Conservation (phyloP, 1,140 invertebrate species). For the Dinoponera quadriceps region DNA sequence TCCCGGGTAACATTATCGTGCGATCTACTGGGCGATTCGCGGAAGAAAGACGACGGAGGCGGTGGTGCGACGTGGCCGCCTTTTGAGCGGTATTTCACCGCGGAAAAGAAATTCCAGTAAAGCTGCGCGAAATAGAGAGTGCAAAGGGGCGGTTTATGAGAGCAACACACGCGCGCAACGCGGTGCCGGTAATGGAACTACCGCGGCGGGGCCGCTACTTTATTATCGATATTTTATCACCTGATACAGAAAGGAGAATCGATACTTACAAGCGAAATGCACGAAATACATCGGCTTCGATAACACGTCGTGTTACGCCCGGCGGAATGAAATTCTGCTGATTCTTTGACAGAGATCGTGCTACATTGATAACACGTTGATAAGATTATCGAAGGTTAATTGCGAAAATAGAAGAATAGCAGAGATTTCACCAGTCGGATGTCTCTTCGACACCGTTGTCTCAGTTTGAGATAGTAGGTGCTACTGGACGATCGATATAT, state of each 20-base stretch:
- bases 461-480: too few relatives aligned
- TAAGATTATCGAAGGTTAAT: too few relatives aligned
- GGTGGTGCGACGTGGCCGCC: conserved; percentile 21
- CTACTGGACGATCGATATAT: too few relatives aligned
- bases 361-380: too few relatives aligned
- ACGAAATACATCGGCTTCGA: not conserved
- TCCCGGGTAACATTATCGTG: conserved; percentile 41
- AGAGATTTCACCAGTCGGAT: too few relatives aligned
- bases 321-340: too few relatives aligned
- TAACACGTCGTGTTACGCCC: not conserved
- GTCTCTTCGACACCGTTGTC: too few relatives aligned
- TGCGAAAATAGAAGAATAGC: too few relatives aligned
- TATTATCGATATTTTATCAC: conserved; percentile 56
- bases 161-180: conserved; percentile 9
- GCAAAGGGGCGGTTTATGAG: conserved; percentile 28
- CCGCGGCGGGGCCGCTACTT: conserved; percentile 29
- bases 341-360: too few relatives aligned
- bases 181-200: conserved; percentile 34
- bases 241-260: conserved; percentile 29
- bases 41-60: conserved; percentile 22
- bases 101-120: conserved; percentile 41
- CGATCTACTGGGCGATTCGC: conserved; percentile 50
- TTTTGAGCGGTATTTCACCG: conserved; percentile 48
- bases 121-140: conserved; percentile 34
- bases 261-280: conserved; percentile 22